Base-by-base conservation (phyloP, 2,113 vertebrate species). In the Hippocampus comes region DNA sequence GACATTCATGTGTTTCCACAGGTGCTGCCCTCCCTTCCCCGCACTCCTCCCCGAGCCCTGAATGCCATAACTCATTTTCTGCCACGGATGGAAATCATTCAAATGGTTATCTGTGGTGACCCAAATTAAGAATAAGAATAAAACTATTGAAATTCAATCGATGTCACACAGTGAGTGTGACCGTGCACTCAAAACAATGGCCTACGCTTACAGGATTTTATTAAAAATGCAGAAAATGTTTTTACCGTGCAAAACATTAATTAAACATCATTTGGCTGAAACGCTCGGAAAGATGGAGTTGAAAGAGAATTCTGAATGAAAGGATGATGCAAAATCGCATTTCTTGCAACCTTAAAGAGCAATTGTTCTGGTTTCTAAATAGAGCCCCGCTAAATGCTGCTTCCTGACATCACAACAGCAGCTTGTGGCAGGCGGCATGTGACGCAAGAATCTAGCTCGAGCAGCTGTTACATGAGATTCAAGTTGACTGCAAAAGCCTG, bases 251-350 rank as follows among this genome's bases (percentile, higher is more conserved):
- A 18, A 73, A 82, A 75, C 55, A 67, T 23, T n/a, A 64, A 20
- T 67, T 68, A 53, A 68, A 49, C 20, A 34, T 46, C 11, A 66
- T 66, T 48, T 66, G 41, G 43, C 64, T 18, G 23, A 12, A 41
- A 64, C 43, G 77, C 56, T 83, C 70, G 68, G 75, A 77, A 70
- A 79, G n/a, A 72, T 9, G 7, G 25, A 73, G 82, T 79, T 82
- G 30, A 87, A 86, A 84, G 79, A 74, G 79, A 83, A 86, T 77
- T 18, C 2, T 56, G 10, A 65, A 84, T 66, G 46, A 82, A 76
- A 69, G 64, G 55, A 76, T 68, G 65, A 73, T 71, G 57, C 68
- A 27, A 53, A 63, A 43, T 55, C 59, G 72, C 68, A 81, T 82
- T 55, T 79, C 63, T 77, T 56, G 71, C 68, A 77, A 80, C 38